These are phyloP conservation scores for Hydropsyche betteni DNA, from an alignment of 2,888 invertebrate species.

Conservation along the genomic window DNA sequence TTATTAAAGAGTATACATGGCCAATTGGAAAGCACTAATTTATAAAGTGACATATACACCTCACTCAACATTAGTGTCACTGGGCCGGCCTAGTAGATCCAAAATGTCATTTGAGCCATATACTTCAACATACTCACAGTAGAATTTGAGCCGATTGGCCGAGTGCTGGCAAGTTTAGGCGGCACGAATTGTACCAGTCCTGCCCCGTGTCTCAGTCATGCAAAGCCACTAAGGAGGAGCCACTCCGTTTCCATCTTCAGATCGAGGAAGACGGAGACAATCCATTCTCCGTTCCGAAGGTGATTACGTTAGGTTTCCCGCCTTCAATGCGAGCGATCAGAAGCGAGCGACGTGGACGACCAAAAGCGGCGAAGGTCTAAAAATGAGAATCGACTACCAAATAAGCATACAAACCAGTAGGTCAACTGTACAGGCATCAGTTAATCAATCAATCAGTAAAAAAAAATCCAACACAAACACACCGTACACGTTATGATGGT, in stretches of 20 bases:
- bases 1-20: no score
- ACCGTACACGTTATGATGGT: no score
- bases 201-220: not conserved
- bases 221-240: constrained; percentile 2
- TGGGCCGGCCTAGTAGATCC: not conserved
- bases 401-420: constrained; percentile 32
- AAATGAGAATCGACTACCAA: constrained; percentile 33
- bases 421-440: constrained; percentile 27
- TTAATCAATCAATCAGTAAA: no score
- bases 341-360: constrained; percentile 29
- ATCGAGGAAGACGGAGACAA: constrained; percentile 28
- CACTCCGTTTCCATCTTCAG: constrained; percentile 26
- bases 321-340: constrained; percentile 27
- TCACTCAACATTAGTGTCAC: not conserved
- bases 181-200: no score
- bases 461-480: no score
- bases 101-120: no score
- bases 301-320: constrained; percentile 32
- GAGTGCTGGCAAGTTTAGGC: no score
- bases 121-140: no score
- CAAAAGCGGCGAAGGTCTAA: constrained; percentile 29
- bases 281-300: constrained; percentile 28
- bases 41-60: no score
- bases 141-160: no score
- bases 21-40: no score